Evolutionary conservation across 2,888 invertebrate genomes (phyloP).

Genomic region (Tenthredo mesomela): DNA sequence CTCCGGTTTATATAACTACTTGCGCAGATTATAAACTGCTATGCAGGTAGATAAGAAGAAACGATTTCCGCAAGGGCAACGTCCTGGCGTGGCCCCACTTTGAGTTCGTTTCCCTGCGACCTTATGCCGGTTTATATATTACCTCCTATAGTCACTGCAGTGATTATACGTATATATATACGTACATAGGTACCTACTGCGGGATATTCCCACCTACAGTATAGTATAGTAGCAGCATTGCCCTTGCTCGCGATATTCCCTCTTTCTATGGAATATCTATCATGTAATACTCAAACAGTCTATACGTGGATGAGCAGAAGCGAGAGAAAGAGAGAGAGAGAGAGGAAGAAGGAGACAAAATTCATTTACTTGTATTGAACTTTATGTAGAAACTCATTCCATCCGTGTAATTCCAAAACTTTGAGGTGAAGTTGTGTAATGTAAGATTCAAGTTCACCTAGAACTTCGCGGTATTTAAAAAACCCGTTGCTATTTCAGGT

Average conservation of each 20-base stretch:
- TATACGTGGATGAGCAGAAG: too few relatives aligned
- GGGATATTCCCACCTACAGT: neutral
- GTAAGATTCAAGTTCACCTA: neutral
- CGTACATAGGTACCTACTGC: neutral
- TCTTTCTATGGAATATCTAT: neutral
- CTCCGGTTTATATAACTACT: neutral
- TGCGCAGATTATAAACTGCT: neutral
- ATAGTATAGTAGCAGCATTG: neutral
- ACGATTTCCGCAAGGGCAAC: slow-evolving; percentile 67
- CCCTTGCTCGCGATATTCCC: slow-evolving; percentile 5
- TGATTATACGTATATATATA: neutral
- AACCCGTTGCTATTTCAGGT: slow-evolving; percentile 8
- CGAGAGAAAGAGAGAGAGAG: too few relatives aligned
- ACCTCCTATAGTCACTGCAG: neutral
- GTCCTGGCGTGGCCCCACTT: slow-evolving; percentile 67
- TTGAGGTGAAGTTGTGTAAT: neutral
- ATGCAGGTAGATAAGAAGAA: slow-evolving; percentile 47
- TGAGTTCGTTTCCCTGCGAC: slow-evolving; percentile 53
- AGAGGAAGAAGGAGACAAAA: neutral
- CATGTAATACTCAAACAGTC: neutral
- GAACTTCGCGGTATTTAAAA: neutral
- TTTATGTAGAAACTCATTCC: neutral
- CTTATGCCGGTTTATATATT: slow-evolving; percentile 27
- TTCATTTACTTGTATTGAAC: neutral
- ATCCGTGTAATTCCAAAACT: neutral